Conservation (phyloP, 2,113 vertebrate species). For the Tachysurus vachellii region DNA sequence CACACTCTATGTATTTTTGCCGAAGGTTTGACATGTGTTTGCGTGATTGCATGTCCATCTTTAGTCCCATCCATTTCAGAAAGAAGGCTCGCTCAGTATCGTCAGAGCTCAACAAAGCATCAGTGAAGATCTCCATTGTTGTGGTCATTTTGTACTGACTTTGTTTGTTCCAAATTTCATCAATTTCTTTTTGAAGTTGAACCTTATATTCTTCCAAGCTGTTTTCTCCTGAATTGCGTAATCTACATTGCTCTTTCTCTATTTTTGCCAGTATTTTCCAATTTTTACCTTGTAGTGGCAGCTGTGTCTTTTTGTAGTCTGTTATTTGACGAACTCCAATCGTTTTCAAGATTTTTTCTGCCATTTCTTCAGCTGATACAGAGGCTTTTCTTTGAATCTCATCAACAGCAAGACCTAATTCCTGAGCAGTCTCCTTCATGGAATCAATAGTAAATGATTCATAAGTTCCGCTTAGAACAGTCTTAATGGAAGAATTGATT, state of each 20-base stretch:
- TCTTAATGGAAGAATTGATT: constrained; percentile 39
- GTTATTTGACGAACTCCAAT: constrained; percentile 23
- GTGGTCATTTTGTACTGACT: neutral
- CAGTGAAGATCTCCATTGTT: constrained; percentile 54
- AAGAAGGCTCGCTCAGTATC: constrained; percentile 51
- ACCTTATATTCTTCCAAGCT: constrained; percentile 38
- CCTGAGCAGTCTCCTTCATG: constrained; percentile 39
- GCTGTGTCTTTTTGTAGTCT: constrained; percentile 50
- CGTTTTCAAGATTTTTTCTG: constrained; percentile 33
- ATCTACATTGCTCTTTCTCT: constrained; percentile 59
- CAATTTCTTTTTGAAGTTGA: constrained; percentile 31
- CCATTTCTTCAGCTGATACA: constrained; percentile 22
- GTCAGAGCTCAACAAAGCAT: constrained; percentile 1
- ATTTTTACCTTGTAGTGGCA: constrained; percentile 57
- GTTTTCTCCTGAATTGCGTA: neutral
- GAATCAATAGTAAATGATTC: neutral
- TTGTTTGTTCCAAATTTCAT: neutral
- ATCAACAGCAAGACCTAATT: constrained; percentile 56
- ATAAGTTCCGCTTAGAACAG: neutral
- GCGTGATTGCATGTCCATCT: constrained; percentile 44
- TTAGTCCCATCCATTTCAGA: constrained; percentile 58
- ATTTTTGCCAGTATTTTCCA: constrained; percentile 58
- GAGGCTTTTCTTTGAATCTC: constrained; percentile 43
- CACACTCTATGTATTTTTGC: constrained; percentile 27
- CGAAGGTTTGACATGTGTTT: constrained; percentile 5